phyloP scores from a whole-genome alignment of 2,797 vertebrate genomes.

The Tadarida brasiliensis region DNA sequence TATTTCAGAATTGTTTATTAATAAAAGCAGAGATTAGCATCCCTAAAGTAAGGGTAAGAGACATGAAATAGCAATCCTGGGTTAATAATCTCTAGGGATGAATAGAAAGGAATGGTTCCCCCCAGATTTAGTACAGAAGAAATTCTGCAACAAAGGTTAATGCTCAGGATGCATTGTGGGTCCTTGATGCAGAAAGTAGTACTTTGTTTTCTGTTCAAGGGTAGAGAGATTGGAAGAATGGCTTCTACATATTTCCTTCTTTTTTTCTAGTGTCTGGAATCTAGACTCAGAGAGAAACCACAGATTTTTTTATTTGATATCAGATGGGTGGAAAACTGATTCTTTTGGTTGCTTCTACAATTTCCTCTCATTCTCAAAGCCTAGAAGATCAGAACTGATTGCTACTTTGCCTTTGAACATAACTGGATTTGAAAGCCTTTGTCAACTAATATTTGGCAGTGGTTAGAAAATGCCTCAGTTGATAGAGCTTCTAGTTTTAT shows the following conservation, averaged over 20 bases:
- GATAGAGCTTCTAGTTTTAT: conserved; percentile 40
- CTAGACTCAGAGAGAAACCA: not conserved
- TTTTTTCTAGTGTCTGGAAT: not conserved
- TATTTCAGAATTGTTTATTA: conserved; percentile 25
- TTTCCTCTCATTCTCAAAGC: conserved; percentile 45
- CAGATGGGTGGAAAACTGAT: conserved; percentile 31
- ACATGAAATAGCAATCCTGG: not conserved
- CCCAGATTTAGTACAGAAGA: not conserved
- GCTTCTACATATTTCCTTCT: conserved; percentile 29
- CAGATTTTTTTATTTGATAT: conserved; percentile 57
- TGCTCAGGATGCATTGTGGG: not conserved
- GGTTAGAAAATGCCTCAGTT: conserved; percentile 62
- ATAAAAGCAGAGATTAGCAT: not conserved
- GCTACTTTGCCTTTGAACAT: conserved; percentile 40
- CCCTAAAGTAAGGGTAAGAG: not conserved
- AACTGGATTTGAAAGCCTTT: conserved; percentile 68
- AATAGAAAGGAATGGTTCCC: not conserved
- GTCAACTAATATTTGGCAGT: conserved; percentile 64
- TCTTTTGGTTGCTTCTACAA: conserved; percentile 53
- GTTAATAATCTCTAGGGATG: not conserved
- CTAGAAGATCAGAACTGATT: conserved; percentile 60
- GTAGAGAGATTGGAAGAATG: not conserved
- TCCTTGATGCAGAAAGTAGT: not conserved
- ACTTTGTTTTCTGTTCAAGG: conserved; percentile 1
- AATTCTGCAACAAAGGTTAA: conserved; percentile 39